Evolutionary conservation across 2,113 vertebrate genomes (phyloP).

Genomic region (Petrocephalus microphthalmus): DNA sequence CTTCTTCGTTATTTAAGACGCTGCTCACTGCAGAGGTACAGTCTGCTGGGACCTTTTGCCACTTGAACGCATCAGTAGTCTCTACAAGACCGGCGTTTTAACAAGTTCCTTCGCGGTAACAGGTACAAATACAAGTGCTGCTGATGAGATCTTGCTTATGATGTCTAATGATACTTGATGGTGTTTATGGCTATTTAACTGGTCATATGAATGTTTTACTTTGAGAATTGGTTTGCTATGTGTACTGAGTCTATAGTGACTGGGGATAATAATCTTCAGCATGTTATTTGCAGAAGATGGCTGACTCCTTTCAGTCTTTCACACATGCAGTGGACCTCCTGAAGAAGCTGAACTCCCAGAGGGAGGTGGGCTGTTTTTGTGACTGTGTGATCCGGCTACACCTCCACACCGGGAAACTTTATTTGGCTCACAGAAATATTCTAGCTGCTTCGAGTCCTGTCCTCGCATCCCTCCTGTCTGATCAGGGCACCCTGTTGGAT

Average conservation of each 20-base stretch:
- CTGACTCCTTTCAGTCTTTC: neutral
- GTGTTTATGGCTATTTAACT: neutral
- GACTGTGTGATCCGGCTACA: conserved; percentile 54
- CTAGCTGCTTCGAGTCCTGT: conserved; percentile 60
- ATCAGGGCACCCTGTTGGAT: conserved; percentile 49
- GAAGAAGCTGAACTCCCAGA: conserved; percentile 46
- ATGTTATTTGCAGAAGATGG: conserved; percentile 30
- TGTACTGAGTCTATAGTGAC: neutral
- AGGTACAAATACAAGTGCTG: neutral
- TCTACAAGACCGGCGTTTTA: neutral
- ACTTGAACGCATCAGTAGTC: neutral
- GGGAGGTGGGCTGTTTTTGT: conserved; percentile 49
- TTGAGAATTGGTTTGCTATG: neutral
- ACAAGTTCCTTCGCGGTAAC: neutral
- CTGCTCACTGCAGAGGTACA: neutral
- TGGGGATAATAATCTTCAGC: neutral
- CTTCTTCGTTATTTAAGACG: neutral
- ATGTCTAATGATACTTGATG: neutral
- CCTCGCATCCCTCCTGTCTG: conserved; percentile 49
- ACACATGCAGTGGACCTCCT: conserved; percentile 41
- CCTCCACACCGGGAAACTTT: conserved; percentile 41
- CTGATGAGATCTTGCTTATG: neutral
- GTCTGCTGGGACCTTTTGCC: neutral
- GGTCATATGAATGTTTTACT: neutral
- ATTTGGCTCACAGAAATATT: conserved; percentile 52